These are phyloP conservation scores for Notoglanidium macrostoma DNA, from an alignment of 2,797 vertebrate genomes.

Conservation along the genomic window DNA sequence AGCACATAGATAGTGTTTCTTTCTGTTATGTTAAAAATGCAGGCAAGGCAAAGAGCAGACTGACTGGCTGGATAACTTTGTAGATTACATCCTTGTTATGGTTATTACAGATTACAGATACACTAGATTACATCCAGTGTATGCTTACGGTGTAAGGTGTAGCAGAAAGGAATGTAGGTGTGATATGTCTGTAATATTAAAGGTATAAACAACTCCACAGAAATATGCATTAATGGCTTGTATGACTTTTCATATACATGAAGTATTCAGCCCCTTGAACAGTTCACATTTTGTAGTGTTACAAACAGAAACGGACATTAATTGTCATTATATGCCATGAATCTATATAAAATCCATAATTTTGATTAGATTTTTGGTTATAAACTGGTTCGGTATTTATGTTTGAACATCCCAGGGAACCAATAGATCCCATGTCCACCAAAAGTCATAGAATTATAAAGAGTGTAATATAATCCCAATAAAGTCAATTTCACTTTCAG, in stretches of 20 bases:
- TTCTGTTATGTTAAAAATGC: slow-evolving; percentile 1
- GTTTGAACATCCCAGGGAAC: neutral
- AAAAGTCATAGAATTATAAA: neutral
- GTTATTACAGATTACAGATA: too few relatives aligned
- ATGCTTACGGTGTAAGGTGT: neutral
- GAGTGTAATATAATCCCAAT: neutral
- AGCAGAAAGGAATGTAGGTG: neutral
- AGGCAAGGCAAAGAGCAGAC: neutral
- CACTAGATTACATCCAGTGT: neutral
- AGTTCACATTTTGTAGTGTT: neutral
- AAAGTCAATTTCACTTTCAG: neutral
- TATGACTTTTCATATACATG: neutral
- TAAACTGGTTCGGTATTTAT: neutral
- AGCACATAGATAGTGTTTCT: neutral
- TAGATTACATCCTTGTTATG: neutral
- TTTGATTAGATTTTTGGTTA: neutral
- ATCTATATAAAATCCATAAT: neutral
- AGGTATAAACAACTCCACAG: neutral
- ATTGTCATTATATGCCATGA: neutral
- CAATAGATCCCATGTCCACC: neutral
- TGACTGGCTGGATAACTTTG: neutral
- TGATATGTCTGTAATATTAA: neutral
- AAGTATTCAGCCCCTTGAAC: neutral
- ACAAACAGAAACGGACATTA: neutral
- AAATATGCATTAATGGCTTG: neutral